A percentile compares a stretch with the other conserved stretches of the same genome.
phyloP scores from a whole-genome alignment of 2,888 invertebrate genomes.

The Bursaphelenchus okinawaensis region DNA sequence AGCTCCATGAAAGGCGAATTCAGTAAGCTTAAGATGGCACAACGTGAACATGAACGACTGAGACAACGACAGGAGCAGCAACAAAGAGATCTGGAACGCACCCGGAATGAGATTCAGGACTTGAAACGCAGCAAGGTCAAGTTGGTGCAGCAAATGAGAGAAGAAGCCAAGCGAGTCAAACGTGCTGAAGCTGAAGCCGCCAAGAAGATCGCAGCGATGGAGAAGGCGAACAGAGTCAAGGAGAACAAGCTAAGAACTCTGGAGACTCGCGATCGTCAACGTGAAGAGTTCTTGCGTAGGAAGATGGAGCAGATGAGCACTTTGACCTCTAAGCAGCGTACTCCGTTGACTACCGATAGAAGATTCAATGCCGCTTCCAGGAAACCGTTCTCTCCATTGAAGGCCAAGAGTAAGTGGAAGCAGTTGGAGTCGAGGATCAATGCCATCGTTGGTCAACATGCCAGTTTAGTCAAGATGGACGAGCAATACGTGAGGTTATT shows the following conservation, averaged over 20 bases:
- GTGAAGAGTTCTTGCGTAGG: conserved; percentile 78
- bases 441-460: background rate
- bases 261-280: conserved; percentile 72
- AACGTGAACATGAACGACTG: conserved; percentile 79
- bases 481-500: background rate
- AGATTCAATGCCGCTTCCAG: background rate
- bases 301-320: conserved; percentile 77
- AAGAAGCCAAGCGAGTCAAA: conserved; percentile 79
- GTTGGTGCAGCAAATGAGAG: conserved; percentile 84
- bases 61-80: conserved; percentile 71
- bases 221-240: conserved; percentile 69
- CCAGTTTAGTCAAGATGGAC: conserved; percentile 6
- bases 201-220: conserved; percentile 60
- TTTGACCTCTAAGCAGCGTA: conserved; percentile 16
- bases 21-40: conserved; percentile 76
- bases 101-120: conserved; percentile 61
- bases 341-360: background rate
- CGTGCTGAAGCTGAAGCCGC: conserved; percentile 79
- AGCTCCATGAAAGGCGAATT: conserved; percentile 78
- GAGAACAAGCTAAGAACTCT: conserved; percentile 79
- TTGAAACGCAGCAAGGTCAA: conserved; percentile 77
- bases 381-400: conserved; percentile 3
- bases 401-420: conserved; percentile 10
- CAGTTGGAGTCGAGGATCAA: conserved; percentile 11
- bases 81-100: conserved; percentile 68